Conservation (phyloP, 2,113 vertebrate species). For the Otolemur garnettii region DNA sequence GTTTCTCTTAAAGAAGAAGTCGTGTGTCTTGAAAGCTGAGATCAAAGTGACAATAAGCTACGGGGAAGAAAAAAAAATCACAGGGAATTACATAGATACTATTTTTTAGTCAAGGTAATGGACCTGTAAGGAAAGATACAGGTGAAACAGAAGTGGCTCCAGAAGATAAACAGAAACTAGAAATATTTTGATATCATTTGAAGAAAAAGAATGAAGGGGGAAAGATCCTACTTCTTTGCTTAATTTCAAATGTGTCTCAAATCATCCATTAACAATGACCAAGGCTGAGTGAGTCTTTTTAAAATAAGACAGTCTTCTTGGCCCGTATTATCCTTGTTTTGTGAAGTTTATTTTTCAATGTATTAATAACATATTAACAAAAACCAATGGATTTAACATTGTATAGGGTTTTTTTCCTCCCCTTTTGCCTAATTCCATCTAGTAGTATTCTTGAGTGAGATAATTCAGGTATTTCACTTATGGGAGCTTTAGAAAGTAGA, state of each 20-base stretch:
- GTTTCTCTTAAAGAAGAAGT: slow-evolving; percentile 84
- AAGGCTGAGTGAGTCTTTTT: not conserved
- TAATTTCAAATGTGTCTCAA: slow-evolving; percentile 33
- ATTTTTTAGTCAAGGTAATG: slow-evolving; percentile 86
- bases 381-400: not conserved
- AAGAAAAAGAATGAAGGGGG: not conserved
- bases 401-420: not conserved
- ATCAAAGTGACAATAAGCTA: slow-evolving; percentile 93
- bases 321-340: not conserved
- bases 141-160: slow-evolving; percentile 79
- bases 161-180: slow-evolving; percentile 79
- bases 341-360: slow-evolving; percentile 32
- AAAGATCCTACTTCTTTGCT: slow-evolving; percentile 10
- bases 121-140: slow-evolving; percentile 76
- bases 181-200: slow-evolving; percentile 49
- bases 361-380: not conserved
- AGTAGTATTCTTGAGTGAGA: slow-evolving; percentile 37
- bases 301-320: slow-evolving; percentile 31
- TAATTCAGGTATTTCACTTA: slow-evolving; percentile 11
- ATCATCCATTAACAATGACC: not conserved
- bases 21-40: slow-evolving; percentile 88
- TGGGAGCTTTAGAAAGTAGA: not conserved
- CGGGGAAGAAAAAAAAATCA: slow-evolving; percentile 86
- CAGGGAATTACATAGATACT: slow-evolving; percentile 88
- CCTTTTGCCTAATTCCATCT: not conserved